Base-by-base conservation (phyloP, 1,140 invertebrate species). In the Drosophila carrolli region DNA sequence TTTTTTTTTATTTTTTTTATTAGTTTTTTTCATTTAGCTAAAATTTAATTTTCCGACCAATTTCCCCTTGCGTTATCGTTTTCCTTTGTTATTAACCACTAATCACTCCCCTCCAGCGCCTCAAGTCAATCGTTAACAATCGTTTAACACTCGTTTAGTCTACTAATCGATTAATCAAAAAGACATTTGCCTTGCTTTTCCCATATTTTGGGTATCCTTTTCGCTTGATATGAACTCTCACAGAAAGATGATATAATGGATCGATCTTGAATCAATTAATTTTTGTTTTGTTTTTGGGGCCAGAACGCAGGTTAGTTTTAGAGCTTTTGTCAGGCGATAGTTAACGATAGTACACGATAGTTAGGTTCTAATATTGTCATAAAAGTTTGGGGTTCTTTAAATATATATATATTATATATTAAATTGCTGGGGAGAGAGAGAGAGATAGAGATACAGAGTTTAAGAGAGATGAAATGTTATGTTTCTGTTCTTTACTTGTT, bases 361-460 rank as follows among this genome's bases (percentile, higher is more conserved):
- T 83, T 88, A 88, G 83, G 83, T 67, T 89, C 83, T 88, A 88
- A 88, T 88, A 88, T 88, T 88, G 83, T 88, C 83, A 83, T 89
- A 78, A 83, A 88, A 83, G 75, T 78, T 74, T 40, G 65, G 65
- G 65, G 38, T 38, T 48, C 32, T 44, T 43, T 68, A 54, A 66
- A 51, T 63, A 50, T 35, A 48, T 47, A 27, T 47, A 27, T 27
- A 13, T 29, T 48, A 23, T 43, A 46, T 46, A 13, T 35, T 43
- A 7, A 35, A 65, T 37, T 68, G 59, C 40, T 57, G 53, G 53
- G 44, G 53, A 54, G 14, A 48, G 38, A 55, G 38, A 55, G 51
- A 56, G 5, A 48, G 14, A 48, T 29, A 55, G 35, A 38, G 51
- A 56, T 54, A 55, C 32, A 54, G 27, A 58, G 11, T 23, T 43